phyloP scores from a whole-genome alignment of 2,797 vertebrate genomes.

The Pitangus sulphuratus region DNA sequence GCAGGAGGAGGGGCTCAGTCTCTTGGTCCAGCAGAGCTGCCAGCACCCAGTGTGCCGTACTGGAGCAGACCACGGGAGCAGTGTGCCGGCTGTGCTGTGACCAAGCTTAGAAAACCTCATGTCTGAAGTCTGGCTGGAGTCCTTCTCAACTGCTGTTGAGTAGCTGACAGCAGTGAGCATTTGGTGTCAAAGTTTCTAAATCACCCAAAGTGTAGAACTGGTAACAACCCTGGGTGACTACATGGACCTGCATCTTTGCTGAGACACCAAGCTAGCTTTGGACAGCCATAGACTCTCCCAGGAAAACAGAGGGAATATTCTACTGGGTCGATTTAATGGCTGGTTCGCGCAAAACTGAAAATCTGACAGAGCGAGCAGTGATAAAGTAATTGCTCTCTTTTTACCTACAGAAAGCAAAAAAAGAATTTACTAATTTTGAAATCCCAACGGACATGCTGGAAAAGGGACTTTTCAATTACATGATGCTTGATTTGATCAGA shows the following conservation, averaged over 20 bases:
- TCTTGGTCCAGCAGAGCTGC: background rate
- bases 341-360: background rate
- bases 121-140: background rate
- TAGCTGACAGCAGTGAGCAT: accelerated
- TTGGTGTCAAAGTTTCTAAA: background rate
- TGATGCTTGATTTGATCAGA: background rate
- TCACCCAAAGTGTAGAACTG: accelerated
- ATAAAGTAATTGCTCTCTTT: background rate
- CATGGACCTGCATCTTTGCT: background rate
- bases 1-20: background rate
- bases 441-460: background rate
- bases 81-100: accelerated
- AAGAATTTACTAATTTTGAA: background rate
- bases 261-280: background rate
- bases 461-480: background rate
- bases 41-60: accelerated
- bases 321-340: background rate
- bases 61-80: accelerated
- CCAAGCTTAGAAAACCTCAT: accelerated
- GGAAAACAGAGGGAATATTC: background rate
- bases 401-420: background rate
- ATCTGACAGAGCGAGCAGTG: background rate
- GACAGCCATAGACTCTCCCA: background rate
- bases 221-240: background rate
- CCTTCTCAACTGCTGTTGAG: background rate